Percentiles rank a stretch among this genome's conserved stretches.
These are phyloP conservation scores for Haemorhous mexicanus DNA, from an alignment of 2,113 vertebrate species.

Conservation along the genomic window DNA sequence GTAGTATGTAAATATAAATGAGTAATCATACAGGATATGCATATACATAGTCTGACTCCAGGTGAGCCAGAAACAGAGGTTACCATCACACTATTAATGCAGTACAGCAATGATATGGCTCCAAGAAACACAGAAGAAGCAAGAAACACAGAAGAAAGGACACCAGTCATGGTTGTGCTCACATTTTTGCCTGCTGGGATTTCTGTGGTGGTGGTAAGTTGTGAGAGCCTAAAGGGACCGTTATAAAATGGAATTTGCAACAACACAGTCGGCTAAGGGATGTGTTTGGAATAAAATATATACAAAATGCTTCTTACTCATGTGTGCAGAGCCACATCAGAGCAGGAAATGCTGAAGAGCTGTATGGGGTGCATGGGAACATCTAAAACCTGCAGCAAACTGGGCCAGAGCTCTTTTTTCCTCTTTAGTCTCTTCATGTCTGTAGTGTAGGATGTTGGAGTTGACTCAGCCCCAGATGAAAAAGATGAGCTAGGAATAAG, in stretches of 20 bases:
- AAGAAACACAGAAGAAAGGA: background rate
- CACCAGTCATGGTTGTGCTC: rapidly evolving
- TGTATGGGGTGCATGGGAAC: background rate
- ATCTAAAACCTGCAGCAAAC: background rate
- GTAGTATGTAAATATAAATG: background rate
- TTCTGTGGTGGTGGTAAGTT: background rate
- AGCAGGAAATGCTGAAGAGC: background rate
- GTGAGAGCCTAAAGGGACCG: background rate
- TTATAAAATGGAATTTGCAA: background rate
- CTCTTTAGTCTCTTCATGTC: background rate
- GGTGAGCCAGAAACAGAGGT: background rate
- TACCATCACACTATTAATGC: background rate
- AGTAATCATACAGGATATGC: background rate
- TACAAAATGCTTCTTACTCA: background rate
- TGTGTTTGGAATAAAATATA: rapidly evolving
- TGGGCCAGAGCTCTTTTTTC: background rate
- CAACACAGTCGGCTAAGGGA: background rate
- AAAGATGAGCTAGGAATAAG: background rate
- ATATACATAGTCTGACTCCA: background rate
- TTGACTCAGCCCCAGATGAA: background rate
- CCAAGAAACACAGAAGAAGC: background rate
- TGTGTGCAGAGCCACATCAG: background rate
- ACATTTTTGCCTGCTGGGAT: background rate
- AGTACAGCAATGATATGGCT: background rate
- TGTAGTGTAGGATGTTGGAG: background rate